phyloP scores from a whole-genome alignment of 2,888 invertebrate genomes.

The Adela reaumurella region DNA sequence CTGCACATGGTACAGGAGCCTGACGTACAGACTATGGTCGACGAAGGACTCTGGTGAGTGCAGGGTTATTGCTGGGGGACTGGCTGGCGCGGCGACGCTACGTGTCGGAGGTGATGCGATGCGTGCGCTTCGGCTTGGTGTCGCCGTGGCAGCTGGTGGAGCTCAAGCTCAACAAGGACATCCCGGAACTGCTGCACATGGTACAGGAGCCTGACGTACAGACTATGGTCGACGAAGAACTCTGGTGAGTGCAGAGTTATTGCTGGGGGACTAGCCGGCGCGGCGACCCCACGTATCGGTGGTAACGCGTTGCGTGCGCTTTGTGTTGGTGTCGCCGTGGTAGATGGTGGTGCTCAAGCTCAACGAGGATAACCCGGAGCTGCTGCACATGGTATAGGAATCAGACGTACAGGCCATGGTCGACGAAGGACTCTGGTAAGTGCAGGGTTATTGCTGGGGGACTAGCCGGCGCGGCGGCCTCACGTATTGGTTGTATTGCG shows the following conservation, averaged over 20 bases:
- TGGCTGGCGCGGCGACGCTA: constrained; percentile 60
- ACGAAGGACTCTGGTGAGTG: constrained; percentile 77
- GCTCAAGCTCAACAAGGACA: constrained; percentile 69
- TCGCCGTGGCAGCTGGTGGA: constrained; percentile 79
- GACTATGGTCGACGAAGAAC: constrained; percentile 75
- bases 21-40: constrained; percentile 72
- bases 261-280: constrained; percentile 66
- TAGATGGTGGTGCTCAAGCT: constrained; percentile 74
- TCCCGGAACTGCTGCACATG: constrained; percentile 67
- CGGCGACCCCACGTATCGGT: constrained; percentile 56
- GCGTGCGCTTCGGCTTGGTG: constrained; percentile 74
- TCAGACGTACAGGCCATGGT: constrained; percentile 72
- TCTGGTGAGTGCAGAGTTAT: constrained; percentile 78
- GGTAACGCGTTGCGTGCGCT: constrained; percentile 68
- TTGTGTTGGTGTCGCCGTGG: constrained; percentile 77
- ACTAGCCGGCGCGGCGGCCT: constrained; percentile 62
- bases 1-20: constrained; percentile 63
- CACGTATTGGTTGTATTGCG: constrained; percentile 60
- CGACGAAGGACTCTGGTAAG: constrained; percentile 78
- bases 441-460: constrained; percentile 71
- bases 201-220: constrained; percentile 65
- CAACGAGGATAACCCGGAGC: constrained; percentile 69
- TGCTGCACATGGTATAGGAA: constrained; percentile 64
- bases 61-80: constrained; percentile 72
- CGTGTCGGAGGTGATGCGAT: constrained; percentile 61